These are phyloP conservation scores for Eulimnadia texana DNA, from an alignment of 1,140 invertebrate species.

Conservation along the genomic window DNA sequence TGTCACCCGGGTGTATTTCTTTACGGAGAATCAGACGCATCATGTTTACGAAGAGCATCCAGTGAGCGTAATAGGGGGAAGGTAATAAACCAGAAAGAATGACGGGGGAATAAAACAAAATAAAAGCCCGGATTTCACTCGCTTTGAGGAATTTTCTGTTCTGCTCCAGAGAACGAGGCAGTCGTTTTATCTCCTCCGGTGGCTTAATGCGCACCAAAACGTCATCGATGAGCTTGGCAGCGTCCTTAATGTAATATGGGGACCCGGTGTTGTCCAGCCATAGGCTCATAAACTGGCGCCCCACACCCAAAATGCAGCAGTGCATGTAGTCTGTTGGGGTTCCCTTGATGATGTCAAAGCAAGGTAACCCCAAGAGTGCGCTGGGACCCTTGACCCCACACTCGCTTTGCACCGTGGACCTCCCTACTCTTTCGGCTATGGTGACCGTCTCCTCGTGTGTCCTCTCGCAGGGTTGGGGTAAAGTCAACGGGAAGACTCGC, in stretches of 20 bases:
- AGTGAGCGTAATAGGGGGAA: slow-evolving; percentile 2
- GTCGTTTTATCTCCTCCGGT: slow-evolving; percentile 4
- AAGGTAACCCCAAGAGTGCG: neutral
- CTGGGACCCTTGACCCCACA: neutral
- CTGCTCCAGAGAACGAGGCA: neutral
- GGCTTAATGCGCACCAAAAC: neutral
- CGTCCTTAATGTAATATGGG: slow-evolving; percentile 6
- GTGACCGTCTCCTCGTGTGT: neutral
- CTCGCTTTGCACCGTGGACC: too few relatives aligned
- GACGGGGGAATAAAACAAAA: slow-evolving; percentile 7
- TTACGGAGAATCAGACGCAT: slow-evolving; percentile 1
- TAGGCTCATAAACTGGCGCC: neutral
- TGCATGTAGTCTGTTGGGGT: slow-evolving; percentile 6
- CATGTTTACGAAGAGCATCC: slow-evolving; percentile 5
- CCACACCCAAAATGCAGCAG: neutral
- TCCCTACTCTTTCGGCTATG: neutral
- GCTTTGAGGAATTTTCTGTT: slow-evolving; percentile 2
- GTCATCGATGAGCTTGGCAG: neutral
- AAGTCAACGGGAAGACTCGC: neutral
- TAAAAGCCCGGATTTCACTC: slow-evolving; percentile 4
- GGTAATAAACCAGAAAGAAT: slow-evolving; percentile 3
- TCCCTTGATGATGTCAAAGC: slow-evolving; percentile 5
- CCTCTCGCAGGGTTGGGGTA: neutral
- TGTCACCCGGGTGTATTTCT: slow-evolving; percentile 4
- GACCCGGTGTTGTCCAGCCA: slow-evolving; percentile 5